Evolutionary conservation across 2,797 vertebrate species (phyloP).

Genomic region (Gorsachius magnificus): DNA sequence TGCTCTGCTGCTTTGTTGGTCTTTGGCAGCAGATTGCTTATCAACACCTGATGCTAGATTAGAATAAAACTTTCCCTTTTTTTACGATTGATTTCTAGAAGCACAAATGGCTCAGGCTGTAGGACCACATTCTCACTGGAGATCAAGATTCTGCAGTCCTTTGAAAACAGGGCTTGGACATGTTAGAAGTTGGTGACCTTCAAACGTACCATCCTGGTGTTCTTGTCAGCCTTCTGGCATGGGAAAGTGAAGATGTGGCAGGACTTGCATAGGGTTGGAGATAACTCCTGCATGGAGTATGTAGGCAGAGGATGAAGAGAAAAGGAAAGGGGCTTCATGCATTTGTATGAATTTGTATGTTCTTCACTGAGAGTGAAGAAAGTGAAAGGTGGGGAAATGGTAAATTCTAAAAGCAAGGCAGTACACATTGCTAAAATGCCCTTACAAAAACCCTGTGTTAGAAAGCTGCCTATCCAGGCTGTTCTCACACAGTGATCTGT

Average conservation of each 20-base stretch:
- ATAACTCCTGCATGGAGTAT: not conserved
- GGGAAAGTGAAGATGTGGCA: not conserved
- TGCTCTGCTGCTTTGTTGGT: not conserved
- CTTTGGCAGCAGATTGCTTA: not conserved
- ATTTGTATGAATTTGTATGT: not conserved
- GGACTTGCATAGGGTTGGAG: not conserved
- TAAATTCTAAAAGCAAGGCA: not conserved
- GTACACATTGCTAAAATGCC: not conserved
- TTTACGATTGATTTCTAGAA: not conserved
- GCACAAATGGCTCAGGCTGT: not conserved
- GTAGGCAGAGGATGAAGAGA: not conserved
- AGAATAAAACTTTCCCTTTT: not conserved
- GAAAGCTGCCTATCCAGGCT: not conserved
- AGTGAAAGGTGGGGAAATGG: not conserved
- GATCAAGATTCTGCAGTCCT: not conserved
- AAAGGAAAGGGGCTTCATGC: not conserved
- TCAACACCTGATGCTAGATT: not conserved
- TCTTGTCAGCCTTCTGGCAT: not conserved
- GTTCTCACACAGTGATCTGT: not conserved
- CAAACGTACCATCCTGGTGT: not conserved
- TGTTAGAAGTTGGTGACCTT: not conserved
- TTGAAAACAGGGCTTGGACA: not conserved
- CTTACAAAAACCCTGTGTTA: not conserved
- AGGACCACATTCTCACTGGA: not conserved
- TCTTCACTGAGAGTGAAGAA: not conserved